Base-by-base conservation (phyloP, 2,888 invertebrate genomes). In the Stenodema calcarata region DNA sequence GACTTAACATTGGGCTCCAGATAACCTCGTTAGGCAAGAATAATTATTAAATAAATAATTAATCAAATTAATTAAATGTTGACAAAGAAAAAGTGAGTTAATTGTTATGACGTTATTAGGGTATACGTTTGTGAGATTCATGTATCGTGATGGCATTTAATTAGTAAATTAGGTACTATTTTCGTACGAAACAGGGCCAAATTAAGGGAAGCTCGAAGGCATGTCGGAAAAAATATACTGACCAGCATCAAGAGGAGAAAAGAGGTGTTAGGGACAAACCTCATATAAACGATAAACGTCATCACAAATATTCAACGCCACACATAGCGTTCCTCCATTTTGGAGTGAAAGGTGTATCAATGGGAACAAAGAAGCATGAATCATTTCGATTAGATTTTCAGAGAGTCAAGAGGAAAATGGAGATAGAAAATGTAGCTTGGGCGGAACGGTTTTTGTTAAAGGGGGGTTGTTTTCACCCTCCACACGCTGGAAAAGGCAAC, bases 381-480 rank as follows among this genome's bases (percentile, higher is more conserved):
- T 73, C 35, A 73, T 73, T 73, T 73, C 73, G 73, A 73, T 73
- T 73, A 73, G 73, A 73, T 73, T 73, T 30, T 73, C 73, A 41
- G 73, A 73, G 73, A 73, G 73, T 73, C 73, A 73, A 73, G 73
- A 73, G 73, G 41, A 73, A 73, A n/a, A 30, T n/a, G 44, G 44
- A 23, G 30, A 75, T 3, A 30, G 41, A 78, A 78, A 35, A 44
- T 44, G 44, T 78, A 23, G 78, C 78, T 41, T 41, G 42, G 78
- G 78, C 18, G 47, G 78, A 78, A 78, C 42, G 78, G 78, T 78
- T 78, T 78, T 78, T 78, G 78, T 78, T 44, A 44, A 78, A 78
- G 78, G 14, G 78, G 18, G 44, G 62, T 62, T 4, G 7, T 7
- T 7, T 7, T 7, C 35, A 2, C 4, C 35, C 35, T 2, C 47